These are phyloP conservation scores for Amblyjoppa proteus DNA, from an alignment of 2,888 invertebrate species.

Conservation along the genomic window DNA sequence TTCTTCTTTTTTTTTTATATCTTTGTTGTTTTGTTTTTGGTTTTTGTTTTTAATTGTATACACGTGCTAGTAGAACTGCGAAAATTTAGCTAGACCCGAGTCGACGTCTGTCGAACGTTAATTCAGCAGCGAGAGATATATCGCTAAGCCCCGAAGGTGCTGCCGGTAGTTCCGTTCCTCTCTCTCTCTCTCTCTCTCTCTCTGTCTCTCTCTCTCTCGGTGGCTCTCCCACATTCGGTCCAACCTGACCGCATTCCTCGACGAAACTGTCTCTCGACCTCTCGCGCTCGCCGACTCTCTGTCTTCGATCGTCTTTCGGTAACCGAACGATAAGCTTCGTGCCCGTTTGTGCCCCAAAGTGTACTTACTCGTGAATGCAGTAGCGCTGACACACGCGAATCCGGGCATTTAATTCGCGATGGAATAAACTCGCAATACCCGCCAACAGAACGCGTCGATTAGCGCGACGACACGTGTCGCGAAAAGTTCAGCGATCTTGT, in stretches of 20 bases:
- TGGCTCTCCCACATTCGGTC: constrained; percentile 75
- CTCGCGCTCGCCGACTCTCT: constrained; percentile 36
- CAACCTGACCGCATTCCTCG: constrained; percentile 80
- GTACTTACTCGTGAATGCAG: constrained; percentile 3
- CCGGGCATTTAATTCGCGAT: not conserved
- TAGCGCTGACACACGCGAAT: not conserved
- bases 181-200: constrained; percentile 43
- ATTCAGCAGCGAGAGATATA: constrained; percentile 12
- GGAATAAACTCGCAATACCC: not conserved
- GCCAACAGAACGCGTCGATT: not conserved
- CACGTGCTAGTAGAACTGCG: not conserved
- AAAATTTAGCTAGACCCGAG: not conserved
- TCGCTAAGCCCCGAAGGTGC: constrained; percentile 50
- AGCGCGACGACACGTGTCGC: not conserved
- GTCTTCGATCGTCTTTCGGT: constrained; percentile 42
- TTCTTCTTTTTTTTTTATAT: not conserved
- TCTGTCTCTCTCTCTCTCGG: constrained; percentile 49
- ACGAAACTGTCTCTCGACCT: constrained; percentile 75
- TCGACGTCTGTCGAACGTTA: not conserved
- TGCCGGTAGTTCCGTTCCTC: constrained; percentile 48
- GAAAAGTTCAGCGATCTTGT: not conserved
- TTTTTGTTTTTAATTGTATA: not conserved
- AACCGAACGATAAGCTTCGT: constrained; percentile 52
- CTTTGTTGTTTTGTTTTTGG: not conserved
- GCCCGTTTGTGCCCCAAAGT: constrained; percentile 34